These are phyloP conservation scores for Passer domesticus DNA, from an alignment of 2,113 vertebrate genomes.

Conservation along the genomic window DNA sequence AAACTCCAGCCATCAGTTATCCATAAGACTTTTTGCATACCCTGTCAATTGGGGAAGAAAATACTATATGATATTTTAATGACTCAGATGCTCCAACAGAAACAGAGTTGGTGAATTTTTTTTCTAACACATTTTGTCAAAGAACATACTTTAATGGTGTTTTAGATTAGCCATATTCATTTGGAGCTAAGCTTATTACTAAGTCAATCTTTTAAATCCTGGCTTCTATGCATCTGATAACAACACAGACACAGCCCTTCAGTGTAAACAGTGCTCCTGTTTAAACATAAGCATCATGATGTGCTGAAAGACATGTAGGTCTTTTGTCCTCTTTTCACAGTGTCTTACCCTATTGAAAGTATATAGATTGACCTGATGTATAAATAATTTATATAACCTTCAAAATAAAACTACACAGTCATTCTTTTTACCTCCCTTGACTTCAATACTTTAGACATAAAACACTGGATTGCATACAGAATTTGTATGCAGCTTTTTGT, in stretches of 20 bases:
- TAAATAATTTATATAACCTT: neutral
- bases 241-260: neutral
- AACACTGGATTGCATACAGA: neutral
- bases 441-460: neutral
- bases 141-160: neutral
- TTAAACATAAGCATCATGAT: neutral
- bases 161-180: slow-evolving; percentile 5
- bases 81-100: neutral
- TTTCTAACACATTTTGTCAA: neutral
- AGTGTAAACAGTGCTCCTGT: neutral
- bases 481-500: neutral
- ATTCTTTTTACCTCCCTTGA: neutral
- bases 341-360: neutral
- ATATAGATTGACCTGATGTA: neutral
- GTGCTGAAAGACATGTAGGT: neutral
- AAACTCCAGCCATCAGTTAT: neutral
- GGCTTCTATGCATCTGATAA: neutral
- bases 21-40: neutral
- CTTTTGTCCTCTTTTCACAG: neutral
- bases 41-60: neutral
- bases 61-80: neutral
- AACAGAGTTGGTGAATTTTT: neutral
- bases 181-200: slow-evolving; percentile 17
- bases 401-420: neutral
- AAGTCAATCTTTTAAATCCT: slow-evolving; percentile 11